These are phyloP conservation scores for Polylopha cassiicola DNA, from an alignment of 2,888 invertebrate species.

Conservation along the genomic window DNA sequence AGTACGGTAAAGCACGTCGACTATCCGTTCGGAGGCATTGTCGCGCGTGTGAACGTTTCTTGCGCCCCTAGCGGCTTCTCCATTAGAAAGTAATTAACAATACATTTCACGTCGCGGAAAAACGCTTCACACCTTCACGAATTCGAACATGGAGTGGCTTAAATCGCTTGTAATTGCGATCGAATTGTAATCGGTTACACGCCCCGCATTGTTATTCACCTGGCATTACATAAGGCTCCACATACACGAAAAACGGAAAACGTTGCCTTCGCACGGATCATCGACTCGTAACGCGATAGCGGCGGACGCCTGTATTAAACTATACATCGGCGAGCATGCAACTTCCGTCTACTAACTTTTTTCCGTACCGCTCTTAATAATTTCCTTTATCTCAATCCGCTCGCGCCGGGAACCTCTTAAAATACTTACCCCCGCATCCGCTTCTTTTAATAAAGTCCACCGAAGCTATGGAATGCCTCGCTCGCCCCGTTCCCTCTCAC, in stretches of 20 bases:
- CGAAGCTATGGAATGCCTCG: slow-evolving; percentile 66
- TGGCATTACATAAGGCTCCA: slow-evolving; percentile 55
- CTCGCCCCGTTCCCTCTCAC: slow-evolving; percentile 56
- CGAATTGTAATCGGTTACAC: slow-evolving; percentile 59
- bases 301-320: slow-evolving; percentile 42
- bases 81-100: slow-evolving; percentile 68
- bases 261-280: slow-evolving; percentile 58
- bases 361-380: slow-evolving; percentile 70
- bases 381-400: slow-evolving; percentile 74
- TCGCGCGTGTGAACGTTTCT: slow-evolving; percentile 62
- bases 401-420: slow-evolving; percentile 71
- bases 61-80: slow-evolving; percentile 50
- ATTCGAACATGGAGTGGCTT: slow-evolving; percentile 35
- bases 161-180: slow-evolving; percentile 49
- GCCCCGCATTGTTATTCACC: slow-evolving; percentile 52
- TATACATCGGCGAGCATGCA: slow-evolving; percentile 41
- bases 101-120: slow-evolving; percentile 43
- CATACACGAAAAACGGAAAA: slow-evolving; percentile 43
- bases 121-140: slow-evolving; percentile 38
- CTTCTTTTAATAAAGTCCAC: slow-evolving; percentile 74
- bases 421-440: slow-evolving; percentile 76
- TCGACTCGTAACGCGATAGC: slow-evolving; percentile 54
- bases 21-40: slow-evolving; percentile 35
- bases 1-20: slow-evolving; percentile 57
- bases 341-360: slow-evolving; percentile 68